Evolutionary conservation across 2,888 invertebrate genomes (phyloP).

Genomic region (Dione vanillae): DNA sequence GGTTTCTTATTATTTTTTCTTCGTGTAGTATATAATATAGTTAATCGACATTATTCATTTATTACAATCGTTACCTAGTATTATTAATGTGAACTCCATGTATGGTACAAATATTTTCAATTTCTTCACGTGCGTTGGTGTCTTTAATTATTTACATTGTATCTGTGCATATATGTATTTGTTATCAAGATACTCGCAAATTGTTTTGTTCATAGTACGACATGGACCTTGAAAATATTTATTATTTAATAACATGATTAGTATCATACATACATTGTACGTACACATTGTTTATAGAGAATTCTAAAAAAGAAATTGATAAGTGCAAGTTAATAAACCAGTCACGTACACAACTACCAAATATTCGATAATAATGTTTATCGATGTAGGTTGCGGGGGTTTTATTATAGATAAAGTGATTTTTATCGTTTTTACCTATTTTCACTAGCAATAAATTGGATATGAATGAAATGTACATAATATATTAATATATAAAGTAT

Average conservation of each 20-base stretch:
- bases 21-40: no score
- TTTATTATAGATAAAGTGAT: background rate
- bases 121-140: background rate
- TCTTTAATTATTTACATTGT: conserved; percentile 9
- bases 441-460: conserved; percentile 7
- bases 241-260: conserved; percentile 26
- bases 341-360: conserved; percentile 28
- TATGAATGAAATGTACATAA: no score
- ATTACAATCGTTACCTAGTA: no score
- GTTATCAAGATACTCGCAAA: conserved; percentile 37
- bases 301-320: conserved; percentile 19
- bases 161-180: conserved; percentile 29
- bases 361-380: conserved; percentile 30
- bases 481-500: no score
- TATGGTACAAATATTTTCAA: conserved; percentile 1
- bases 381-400: conserved; percentile 15
- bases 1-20: no score
- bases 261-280: conserved; percentile 1
- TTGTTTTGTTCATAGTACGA: conserved; percentile 36
- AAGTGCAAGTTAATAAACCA: conserved; percentile 11
- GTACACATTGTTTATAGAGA: conserved; percentile 10
- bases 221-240: conserved; percentile 36
- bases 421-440: conserved; percentile 6
- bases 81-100: background rate
- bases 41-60: no score